phyloP scores from a whole-genome alignment of 2,888 invertebrate genomes.

The Tenthredo livida region DNA sequence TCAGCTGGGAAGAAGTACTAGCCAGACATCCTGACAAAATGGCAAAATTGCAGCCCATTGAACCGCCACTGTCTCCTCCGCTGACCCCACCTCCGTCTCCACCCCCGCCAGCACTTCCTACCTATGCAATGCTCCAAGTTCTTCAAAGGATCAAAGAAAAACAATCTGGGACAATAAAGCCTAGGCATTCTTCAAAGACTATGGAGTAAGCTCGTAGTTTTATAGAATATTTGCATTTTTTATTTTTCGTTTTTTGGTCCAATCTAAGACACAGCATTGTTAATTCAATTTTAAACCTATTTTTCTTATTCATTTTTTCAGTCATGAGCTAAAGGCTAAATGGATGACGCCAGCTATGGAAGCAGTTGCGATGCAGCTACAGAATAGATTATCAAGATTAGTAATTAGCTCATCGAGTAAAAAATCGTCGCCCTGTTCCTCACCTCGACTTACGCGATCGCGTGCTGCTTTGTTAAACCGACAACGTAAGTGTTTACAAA shows the following conservation, averaged over 20 bases:
- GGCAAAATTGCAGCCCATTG: slow-evolving; percentile 72
- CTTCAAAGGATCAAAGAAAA: slow-evolving; percentile 83
- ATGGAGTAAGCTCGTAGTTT: slow-evolving; percentile 67
- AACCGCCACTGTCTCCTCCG: slow-evolving; percentile 67
- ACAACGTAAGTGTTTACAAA: slow-evolving; percentile 65
- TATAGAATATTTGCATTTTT: neutral
- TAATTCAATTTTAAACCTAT: neutral
- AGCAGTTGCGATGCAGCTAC: slow-evolving; percentile 69
- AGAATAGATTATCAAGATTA: slow-evolving; percentile 62
- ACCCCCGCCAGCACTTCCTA: slow-evolving; percentile 79
- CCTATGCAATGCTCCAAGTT: slow-evolving; percentile 87
- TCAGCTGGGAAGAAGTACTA: slow-evolving; percentile 78
- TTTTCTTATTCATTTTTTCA: slow-evolving; percentile 47
- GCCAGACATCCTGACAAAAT: slow-evolving; percentile 78
- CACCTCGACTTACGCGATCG: slow-evolving; percentile 70
- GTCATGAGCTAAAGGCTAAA: slow-evolving; percentile 69
- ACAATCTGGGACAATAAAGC: slow-evolving; percentile 69
- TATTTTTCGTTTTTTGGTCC: neutral
- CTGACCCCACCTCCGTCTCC: slow-evolving; percentile 69
- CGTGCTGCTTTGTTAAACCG: slow-evolving; percentile 68
- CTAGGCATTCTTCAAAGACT: slow-evolving; percentile 66
- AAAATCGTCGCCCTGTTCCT: slow-evolving; percentile 54
- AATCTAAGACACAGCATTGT: neutral
- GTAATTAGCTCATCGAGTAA: slow-evolving; percentile 51
- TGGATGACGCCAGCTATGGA: slow-evolving; percentile 76